These are phyloP conservation scores for Oreotrochilus melanogaster DNA, from an alignment of 2,113 vertebrate genomes.

Conservation along the genomic window DNA sequence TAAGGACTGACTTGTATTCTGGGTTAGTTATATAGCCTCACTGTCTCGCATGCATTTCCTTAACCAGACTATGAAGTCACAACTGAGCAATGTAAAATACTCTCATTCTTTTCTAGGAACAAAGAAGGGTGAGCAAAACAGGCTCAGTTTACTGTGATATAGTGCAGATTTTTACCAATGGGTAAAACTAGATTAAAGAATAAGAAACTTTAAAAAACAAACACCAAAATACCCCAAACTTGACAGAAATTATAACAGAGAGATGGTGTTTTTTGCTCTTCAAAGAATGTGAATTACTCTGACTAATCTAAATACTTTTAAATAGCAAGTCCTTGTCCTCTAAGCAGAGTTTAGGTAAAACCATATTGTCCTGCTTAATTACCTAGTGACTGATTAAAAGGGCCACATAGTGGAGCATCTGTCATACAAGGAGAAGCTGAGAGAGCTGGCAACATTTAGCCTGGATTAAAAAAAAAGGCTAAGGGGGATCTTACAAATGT, in stretches of 20 bases:
- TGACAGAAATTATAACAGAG: neutral
- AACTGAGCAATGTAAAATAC: conserved; percentile 8
- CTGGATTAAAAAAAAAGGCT: neutral
- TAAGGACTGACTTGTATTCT: conserved; percentile 56
- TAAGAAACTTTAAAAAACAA: neutral
- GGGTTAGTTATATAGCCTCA: conserved; percentile 1
- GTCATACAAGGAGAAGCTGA: neutral
- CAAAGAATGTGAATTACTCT: neutral
- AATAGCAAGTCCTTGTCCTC: neutral
- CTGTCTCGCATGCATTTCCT: conserved; percentile 10
- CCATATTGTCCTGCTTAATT: neutral
- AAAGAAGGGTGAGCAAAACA: neutral
- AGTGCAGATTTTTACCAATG: neutral
- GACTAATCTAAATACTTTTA: neutral
- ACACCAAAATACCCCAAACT: neutral
- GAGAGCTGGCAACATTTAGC: neutral
- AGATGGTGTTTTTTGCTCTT: neutral
- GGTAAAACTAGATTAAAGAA: neutral
- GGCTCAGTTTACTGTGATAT: neutral
- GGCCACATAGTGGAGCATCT: neutral
- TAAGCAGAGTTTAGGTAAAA: conserved; percentile 15
- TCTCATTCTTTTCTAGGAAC: conserved; percentile 18
- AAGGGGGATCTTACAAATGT: neutral
- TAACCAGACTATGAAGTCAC: conserved; percentile 38
- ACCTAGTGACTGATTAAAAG: conserved; percentile 6